phyloP scores from a whole-genome alignment of 1,140 invertebrate species.

The Drosophila albomicans region DNA sequence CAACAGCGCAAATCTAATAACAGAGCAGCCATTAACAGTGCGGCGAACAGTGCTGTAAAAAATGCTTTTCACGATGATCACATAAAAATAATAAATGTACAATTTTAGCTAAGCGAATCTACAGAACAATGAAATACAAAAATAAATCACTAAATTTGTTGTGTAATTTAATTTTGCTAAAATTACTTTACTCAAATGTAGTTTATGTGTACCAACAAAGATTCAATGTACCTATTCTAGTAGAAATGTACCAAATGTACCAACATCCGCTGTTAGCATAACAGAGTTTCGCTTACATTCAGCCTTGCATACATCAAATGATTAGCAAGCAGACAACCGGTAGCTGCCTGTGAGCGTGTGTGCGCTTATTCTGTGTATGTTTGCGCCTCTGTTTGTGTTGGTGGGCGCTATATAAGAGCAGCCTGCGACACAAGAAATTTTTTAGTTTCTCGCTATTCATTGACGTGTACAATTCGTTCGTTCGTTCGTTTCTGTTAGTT shows the following conservation, averaged over 20 bases:
- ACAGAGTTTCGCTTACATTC: too few species aligned
- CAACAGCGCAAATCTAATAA: not conserved
- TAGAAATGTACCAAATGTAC: too few species aligned
- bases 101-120: too few species aligned
- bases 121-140: too few species aligned
- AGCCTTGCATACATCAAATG: too few species aligned
- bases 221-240: too few species aligned
- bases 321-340: not conserved
- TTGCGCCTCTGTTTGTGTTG: constrained; percentile 20
- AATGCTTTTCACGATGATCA: too few species aligned
- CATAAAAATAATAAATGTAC: too few species aligned
- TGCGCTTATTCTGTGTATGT: not conserved
- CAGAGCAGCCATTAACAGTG: constrained; percentile 25
- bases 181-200: too few species aligned
- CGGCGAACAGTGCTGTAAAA: constrained; percentile 29
- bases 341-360: not conserved
- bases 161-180: too few species aligned
- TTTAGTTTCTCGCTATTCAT: constrained; percentile 60
- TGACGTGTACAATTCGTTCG: constrained; percentile 52
- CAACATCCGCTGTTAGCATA: constrained; percentile 2
- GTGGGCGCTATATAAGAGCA: constrained; percentile 51
- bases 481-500: not conserved
- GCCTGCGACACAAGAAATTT: constrained; percentile 34
- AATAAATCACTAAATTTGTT: too few species aligned
- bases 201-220: too few species aligned